Conservation (phyloP, 2,888 invertebrate species). For the Tenthredo mesomela region DNA sequence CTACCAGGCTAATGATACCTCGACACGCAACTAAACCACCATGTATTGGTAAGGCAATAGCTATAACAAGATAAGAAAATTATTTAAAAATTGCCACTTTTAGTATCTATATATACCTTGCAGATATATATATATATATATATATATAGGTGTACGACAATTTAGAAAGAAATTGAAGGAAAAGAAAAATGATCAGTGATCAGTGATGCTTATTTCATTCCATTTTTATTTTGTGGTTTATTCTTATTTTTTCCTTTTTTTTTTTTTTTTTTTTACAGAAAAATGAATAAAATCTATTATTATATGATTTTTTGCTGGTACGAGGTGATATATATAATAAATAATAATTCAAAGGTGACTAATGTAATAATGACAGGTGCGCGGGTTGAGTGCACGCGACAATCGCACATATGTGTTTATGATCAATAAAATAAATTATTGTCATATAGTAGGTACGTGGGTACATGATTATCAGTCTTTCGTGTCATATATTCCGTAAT, state of each 20-base stretch:
- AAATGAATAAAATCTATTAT: background rate
- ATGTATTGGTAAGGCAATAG: background rate
- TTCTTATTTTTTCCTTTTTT: background rate
- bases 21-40: constrained; percentile 24
- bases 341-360: constrained; percentile 25
- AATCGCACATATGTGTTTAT: constrained; percentile 26
- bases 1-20: constrained; percentile 26
- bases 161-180: background rate
- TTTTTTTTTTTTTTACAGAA: background rate
- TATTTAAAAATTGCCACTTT: constrained; percentile 18
- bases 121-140: too few species aligned
- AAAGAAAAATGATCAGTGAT: too few species aligned
- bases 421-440: constrained; percentile 24
- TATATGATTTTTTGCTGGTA: background rate
- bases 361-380: constrained; percentile 39
- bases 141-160: background rate
- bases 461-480: background rate
- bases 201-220: too few species aligned
- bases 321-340: too few species aligned
- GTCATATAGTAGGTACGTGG: background rate
- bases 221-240: background rate
- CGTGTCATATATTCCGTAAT: constrained; percentile 23
- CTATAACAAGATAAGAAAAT: constrained; percentile 36
- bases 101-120: background rate
- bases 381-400: background rate